Conservation (phyloP, 37 sponge, comb jelly and placozoan species). For the Ephydatia muelleri region DNA sequence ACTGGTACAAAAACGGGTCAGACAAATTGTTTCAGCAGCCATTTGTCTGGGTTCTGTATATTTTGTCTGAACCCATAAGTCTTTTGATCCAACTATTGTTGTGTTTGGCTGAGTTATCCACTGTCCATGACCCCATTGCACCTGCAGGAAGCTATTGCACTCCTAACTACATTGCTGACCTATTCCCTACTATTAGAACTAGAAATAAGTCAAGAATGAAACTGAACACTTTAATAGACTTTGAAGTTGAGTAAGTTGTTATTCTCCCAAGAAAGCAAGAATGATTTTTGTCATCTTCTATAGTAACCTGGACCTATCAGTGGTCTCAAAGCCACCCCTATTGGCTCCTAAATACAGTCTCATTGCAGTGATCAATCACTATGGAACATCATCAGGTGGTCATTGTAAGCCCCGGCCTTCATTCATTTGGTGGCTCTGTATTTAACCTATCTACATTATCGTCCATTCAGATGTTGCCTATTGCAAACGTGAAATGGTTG, state of each 20-base stretch:
- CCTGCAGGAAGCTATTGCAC: too few species aligned
- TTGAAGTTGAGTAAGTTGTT: neutral
- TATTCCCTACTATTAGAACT: neutral
- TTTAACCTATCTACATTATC: neutral
- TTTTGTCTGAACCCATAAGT: too few species aligned
- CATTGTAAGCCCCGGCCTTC: conserved; percentile 1
- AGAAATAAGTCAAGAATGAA: neutral
- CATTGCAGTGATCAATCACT: neutral
- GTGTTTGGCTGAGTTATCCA: too few species aligned
- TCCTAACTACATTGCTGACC: too few species aligned
- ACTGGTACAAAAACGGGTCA: too few species aligned
- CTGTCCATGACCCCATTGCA: too few species aligned
- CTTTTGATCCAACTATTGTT: too few species aligned
- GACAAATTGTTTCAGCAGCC: too few species aligned
- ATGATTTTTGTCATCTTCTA: neutral
- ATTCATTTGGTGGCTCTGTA: too few species aligned
- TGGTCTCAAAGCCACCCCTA: neutral
- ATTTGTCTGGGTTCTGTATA: too few species aligned
- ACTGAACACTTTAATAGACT: neutral
- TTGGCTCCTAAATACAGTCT: neutral
- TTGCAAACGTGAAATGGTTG: neutral
- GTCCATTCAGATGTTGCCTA: neutral
- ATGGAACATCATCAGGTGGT: neutral
- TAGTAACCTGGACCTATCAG: neutral
- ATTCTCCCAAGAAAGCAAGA: too few species aligned